phyloP scores from a whole-genome alignment of 2,797 vertebrate species.

The Paramormyrops hopkinsi region DNA sequence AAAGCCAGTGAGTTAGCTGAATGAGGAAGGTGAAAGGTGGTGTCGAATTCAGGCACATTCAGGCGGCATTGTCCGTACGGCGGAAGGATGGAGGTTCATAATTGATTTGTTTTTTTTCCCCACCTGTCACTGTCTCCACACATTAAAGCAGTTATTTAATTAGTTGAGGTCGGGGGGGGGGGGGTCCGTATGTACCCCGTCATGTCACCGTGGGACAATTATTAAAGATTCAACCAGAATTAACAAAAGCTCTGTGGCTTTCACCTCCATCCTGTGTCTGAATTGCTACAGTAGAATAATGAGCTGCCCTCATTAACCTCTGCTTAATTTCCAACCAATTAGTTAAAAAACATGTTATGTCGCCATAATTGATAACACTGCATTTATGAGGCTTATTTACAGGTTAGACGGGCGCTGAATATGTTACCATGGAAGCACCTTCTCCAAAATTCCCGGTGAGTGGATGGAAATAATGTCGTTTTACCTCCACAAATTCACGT shows the following conservation, averaged over 20 bases:
- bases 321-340: conserved; percentile 47
- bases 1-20: neutral
- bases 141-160: conserved; percentile 33
- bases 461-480: neutral
- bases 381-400: conserved; percentile 36
- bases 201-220: neutral
- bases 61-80: neutral
- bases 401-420: conserved; percentile 25
- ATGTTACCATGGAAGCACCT: neutral
- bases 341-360: conserved; percentile 52
- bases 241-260: conserved; percentile 38
- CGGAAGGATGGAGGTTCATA: conserved; percentile 8
- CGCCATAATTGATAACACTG: conserved; percentile 42
- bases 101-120: neutral
- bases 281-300: conserved; percentile 44
- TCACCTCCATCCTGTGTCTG: conserved; percentile 34
- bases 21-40: neutral
- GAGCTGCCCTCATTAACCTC: conserved; percentile 38
- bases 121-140: conserved; percentile 21
- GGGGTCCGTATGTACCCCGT: conserved; percentile 25
- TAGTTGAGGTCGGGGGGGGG: neutral
- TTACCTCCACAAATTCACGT: neutral
- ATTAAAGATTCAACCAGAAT: conserved; percentile 30
- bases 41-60: neutral
- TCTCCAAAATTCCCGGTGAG: neutral